A percentile compares a stretch with the other conserved stretches of the same genome.
These are phyloP conservation scores for Prunella strophiata DNA, from an alignment of 2,797 vertebrate genomes.

Conservation along the genomic window DNA sequence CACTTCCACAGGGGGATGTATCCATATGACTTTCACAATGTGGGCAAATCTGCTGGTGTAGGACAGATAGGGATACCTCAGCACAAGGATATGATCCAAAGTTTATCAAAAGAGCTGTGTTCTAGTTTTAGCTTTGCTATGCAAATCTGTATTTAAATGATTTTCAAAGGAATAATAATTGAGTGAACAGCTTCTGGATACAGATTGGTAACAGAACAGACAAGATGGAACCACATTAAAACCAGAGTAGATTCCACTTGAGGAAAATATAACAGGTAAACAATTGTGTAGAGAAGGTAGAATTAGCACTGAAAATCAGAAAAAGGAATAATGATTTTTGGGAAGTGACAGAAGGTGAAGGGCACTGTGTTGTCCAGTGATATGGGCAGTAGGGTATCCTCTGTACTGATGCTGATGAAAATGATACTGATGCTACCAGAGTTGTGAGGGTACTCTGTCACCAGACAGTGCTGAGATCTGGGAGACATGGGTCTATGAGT, in stretches of 20 bases:
- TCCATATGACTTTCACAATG: not conserved
- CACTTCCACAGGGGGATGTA: not conserved
- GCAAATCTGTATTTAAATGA: not conserved
- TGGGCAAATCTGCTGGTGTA: not conserved
- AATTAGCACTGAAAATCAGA: not conserved
- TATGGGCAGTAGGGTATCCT: not conserved
- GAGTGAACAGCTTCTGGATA: not conserved
- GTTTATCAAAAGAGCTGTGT: not conserved
- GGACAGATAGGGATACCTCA: not conserved
- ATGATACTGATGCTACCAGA: not conserved
- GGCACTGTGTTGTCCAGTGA: not conserved
- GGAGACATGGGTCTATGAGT: not conserved
- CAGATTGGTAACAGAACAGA: not conserved
- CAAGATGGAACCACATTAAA: not conserved
- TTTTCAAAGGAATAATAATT: not conserved
- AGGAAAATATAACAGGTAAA: not conserved
- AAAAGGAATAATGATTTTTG: not conserved
- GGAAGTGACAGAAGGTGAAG: constrained; percentile 10
- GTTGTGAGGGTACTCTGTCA: not conserved
- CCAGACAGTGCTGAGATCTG: not conserved
- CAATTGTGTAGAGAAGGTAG: not conserved
- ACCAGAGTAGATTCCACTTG: not conserved
- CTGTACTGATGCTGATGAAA: not conserved
- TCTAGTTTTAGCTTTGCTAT: constrained; percentile 12
- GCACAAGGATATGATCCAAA: not conserved